Base-by-base conservation (phyloP, 2,113 vertebrate genomes). In the Gambusia affinis region DNA sequence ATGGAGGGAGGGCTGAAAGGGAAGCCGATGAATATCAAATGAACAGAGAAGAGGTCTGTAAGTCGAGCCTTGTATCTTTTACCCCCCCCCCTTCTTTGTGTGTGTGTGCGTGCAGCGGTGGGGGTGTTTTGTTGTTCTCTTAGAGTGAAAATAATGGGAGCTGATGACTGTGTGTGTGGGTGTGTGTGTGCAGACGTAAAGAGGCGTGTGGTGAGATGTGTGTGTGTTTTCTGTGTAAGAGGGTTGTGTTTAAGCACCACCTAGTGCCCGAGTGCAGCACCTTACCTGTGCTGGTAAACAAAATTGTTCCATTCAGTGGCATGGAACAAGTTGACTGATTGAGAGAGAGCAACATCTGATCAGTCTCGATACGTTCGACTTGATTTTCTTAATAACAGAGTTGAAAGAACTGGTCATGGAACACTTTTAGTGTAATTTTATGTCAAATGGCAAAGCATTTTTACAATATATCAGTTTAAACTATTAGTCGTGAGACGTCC, bases 231-330 rank as follows among this genome's bases (percentile, higher is more conserved):
- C 51, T 31, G 84, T 75, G 67, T 81, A 81, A 72, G 88, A 90
- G 76, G 83, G 78, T 87, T 95, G 93, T 95, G 92, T 94, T 93
- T 87, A 95, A 95, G 94, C 93, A 93, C 94, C 95, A 95, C 92
- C 95, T 95, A 95, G 93, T 95, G 95, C 87, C 85, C 39, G 15
- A 67, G 67, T 47, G 71, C 37, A 87, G 90, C 89, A 92, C 78
- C 82, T 92, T 88, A 90, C 82, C 88, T 91, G 85, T 83, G 71
- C 78, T 70, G 57, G 27, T 51, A 78, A 84, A 63, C 44, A 67
- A 5, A 76, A 72, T 44, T 70, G 51, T 67, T 72, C 66, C 11
- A 76, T 37, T 10, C 22, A 78, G 54, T 7, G 72, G 47, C 64
- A 44, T 72, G n/a, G 70, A 60, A 67, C 47, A 12, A 6, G 28